Conservation (phyloP, 2,113 vertebrate genomes). For the Muntiacus muntjak region DNA sequence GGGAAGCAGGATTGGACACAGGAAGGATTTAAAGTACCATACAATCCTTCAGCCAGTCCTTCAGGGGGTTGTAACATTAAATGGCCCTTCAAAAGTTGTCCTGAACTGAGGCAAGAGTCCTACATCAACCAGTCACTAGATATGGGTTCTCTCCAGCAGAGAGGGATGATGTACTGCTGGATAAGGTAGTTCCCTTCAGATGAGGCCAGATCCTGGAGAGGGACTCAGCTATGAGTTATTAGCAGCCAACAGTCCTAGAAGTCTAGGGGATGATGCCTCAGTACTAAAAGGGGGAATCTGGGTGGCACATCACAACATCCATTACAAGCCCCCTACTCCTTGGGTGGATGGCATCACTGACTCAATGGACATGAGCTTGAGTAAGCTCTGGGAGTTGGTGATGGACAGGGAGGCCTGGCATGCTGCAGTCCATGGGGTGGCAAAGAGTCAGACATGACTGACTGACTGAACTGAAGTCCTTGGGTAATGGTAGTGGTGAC, state of each 20-base stretch:
- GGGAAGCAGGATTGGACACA: background rate
- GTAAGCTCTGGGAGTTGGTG: background rate
- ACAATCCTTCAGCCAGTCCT: background rate
- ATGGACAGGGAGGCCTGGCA: background rate
- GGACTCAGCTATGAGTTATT: background rate
- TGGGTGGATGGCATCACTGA: background rate
- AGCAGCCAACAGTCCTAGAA: background rate
- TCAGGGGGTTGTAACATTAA: background rate
- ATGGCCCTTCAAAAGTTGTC: background rate
- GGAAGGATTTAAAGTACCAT: background rate
- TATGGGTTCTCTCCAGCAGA: background rate
- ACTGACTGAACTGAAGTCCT: background rate
- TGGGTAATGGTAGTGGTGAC: background rate
- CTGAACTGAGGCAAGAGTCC: background rate
- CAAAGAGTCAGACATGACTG: background rate
- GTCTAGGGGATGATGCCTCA: background rate
- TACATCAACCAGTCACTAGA: background rate
- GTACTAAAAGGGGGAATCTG: background rate
- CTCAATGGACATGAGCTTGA: background rate
- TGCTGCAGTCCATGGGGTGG: background rate
- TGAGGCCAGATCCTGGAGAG: background rate
- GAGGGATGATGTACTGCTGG: background rate
- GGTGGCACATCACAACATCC: background rate
- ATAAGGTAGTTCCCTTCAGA: background rate
- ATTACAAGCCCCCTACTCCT: background rate